These are phyloP conservation scores for Punctoribates punctum DNA, from an alignment of 2,888 invertebrate species.

Conservation along the genomic window DNA sequence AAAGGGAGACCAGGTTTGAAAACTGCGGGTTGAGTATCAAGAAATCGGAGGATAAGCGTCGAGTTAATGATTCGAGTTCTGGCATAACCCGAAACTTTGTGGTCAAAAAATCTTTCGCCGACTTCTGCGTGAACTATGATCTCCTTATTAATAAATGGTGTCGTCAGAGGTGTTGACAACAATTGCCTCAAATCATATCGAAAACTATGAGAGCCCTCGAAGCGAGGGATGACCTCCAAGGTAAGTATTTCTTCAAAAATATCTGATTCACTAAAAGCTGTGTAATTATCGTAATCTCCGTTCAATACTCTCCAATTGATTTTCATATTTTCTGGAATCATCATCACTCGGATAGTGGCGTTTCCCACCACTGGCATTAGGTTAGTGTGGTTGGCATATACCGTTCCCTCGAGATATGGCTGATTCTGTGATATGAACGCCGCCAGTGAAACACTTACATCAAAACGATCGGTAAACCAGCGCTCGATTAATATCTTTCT, in stretches of 20 bases:
- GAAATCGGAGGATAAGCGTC: slow-evolving; percentile 46
- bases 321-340: slow-evolving; percentile 43
- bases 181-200: slow-evolving; percentile 45
- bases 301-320: slow-evolving; percentile 27
- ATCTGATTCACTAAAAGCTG: not conserved
- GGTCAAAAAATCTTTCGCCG: slow-evolving; percentile 47
- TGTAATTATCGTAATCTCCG: slow-evolving; percentile 24
- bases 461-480: slow-evolving; percentile 45
- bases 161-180: slow-evolving; percentile 40
- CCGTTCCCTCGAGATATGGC: slow-evolving; percentile 46
- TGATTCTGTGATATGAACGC: slow-evolving; percentile 48
- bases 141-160: slow-evolving; percentile 47
- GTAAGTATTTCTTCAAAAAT: slow-evolving; percentile 28
- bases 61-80: slow-evolving; percentile 47
- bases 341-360: slow-evolving; percentile 51
- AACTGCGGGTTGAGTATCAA: slow-evolving; percentile 47
- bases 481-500: slow-evolving; percentile 46
- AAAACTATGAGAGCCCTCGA: slow-evolving; percentile 47
- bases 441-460: slow-evolving; percentile 45
- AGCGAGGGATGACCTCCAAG: slow-evolving; percentile 41
- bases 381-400: slow-evolving; percentile 47
- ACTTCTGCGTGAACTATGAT: slow-evolving; percentile 48
- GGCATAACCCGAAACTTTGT: slow-evolving; percentile 46
- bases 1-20: slow-evolving; percentile 50
- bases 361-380: slow-evolving; percentile 52